A percentile compares a stretch with the other conserved stretches of the same genome.
Evolutionary conservation across 2,888 invertebrate genomes (phyloP).

Genomic region (Neoitamus cyanurus): DNA sequence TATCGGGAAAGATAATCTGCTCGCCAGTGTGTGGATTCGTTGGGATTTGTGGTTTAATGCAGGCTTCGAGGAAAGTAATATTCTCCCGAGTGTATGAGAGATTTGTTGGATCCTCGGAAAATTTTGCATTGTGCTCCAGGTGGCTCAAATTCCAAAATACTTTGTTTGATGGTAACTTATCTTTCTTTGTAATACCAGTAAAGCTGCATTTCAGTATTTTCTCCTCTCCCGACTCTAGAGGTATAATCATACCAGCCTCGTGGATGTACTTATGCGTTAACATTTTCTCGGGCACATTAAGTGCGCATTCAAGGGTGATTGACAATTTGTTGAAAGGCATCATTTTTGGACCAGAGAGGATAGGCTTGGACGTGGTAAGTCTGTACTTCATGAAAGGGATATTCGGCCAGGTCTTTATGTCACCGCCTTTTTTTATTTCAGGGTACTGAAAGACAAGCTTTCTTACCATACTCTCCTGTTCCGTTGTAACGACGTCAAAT

Average conservation of each 20-base stretch:
- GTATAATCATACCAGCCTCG: neutral
- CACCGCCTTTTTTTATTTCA: neutral
- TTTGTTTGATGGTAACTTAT: neutral
- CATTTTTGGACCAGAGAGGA: neutral
- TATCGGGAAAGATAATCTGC: no score
- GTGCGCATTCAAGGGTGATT: constrained; percentile 24
- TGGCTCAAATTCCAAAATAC: neutral
- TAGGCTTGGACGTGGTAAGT: constrained; percentile 12
- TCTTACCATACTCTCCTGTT: neutral
- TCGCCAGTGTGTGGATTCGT: no score
- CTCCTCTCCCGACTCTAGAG: neutral
- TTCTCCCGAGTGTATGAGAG: neutral
- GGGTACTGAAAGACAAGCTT: neutral
- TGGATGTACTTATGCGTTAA: neutral
- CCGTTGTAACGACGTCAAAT: neutral
- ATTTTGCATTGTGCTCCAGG: neutral
- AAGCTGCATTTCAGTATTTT: neutral
- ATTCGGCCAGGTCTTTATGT: constrained; percentile 19
- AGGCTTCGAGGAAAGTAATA: neutral
- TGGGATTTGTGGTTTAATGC: no score
- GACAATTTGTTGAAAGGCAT: constrained; percentile 3
- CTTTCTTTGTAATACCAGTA: neutral
- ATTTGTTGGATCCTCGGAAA: neutral
- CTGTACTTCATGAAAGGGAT: constrained; percentile 31
- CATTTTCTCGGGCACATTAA: neutral